Base-by-base conservation (phyloP, 2,888 invertebrate genomes). In the Patella depressa region DNA sequence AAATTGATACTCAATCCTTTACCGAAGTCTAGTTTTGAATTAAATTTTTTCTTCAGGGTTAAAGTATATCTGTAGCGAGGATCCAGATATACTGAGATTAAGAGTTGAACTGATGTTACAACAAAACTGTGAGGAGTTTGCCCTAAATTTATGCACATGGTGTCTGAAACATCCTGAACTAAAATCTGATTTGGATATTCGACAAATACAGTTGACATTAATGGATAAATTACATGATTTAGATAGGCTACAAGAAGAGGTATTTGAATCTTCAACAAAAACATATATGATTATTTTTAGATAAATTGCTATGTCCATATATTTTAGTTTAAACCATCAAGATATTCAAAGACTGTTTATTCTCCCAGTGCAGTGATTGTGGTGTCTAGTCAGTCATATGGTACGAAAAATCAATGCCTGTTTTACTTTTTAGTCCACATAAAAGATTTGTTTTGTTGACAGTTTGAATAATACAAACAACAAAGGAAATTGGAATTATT, bases 91-190 rank as follows among this genome's bases (percentile, higher is more conserved):
- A 17, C 80, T 89, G 55, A 87, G 87, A 71, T 82, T 91, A 65
- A 85, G 91, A 2, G 87, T 91, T 9, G 90, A 90, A 79, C 86
- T 90, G 85, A 85, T 91, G 85, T 84, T 90, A 74, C 87, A 90
- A 78, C 89, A 88, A 73, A 90, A 90, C 79, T 90, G 90, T 81
- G 90, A 90, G 79, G 89, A 89, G 79, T 89, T 88, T 83, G 91
- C 90, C 7, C 84, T 88, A n/a, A 91, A 90, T 81, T 85, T 91
- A 54, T 89, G 89, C 77, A 83, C 83, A 74, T 90, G 90, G 87
- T 88, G 88, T 72, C 80, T 87, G n/a, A 84, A 84, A 65, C 89
- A 89, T 77, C 86, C 88, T 0, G 82, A 80, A 14, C 86, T 90
- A 14, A 81, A 82, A 17, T 80, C 84, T 53, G 89, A 91, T 80